Evolutionary conservation across 2,888 invertebrate genomes (phyloP).

Genomic region (Scaptomyza tumidula): DNA sequence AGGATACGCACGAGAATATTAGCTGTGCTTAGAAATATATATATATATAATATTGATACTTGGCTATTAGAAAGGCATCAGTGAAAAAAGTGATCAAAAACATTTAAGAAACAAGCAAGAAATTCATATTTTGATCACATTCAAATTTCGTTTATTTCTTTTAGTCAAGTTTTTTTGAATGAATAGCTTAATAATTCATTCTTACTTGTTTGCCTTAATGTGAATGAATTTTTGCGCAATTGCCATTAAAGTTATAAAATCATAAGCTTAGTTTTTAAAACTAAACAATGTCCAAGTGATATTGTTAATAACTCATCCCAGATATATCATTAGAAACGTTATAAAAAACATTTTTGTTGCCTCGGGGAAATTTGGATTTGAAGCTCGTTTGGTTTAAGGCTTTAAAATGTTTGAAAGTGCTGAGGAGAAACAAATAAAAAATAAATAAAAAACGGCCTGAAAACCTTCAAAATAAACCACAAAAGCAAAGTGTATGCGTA

Average conservation of each 20-base stretch:
- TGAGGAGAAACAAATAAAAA: background rate
- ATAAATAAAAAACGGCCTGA: background rate
- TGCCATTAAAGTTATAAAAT: no score
- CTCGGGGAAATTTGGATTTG: slow-evolving; percentile 12
- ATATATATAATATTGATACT: no score
- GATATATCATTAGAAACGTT: slow-evolving; percentile 5
- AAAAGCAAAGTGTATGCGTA: slow-evolving; percentile 47
- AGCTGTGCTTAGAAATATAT: no score
- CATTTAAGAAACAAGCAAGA: no score
- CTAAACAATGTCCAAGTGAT: background rate
- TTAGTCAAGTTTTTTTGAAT: no score
- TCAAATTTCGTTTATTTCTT: no score
- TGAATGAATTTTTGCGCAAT: no score
- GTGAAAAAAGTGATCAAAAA: no score
- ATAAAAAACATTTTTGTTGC: slow-evolving; percentile 6
- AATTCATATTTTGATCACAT: background rate
- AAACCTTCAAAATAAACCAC: slow-evolving; percentile 34
- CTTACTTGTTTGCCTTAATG: no score
- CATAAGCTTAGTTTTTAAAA: background rate
- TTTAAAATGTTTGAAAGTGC: slow-evolving; percentile 12
- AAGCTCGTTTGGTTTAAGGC: slow-evolving; percentile 22
- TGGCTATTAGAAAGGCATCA: no score
- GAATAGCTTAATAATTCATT: no score
- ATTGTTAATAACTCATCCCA: slow-evolving; percentile 7
- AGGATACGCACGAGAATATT: no score